phyloP scores from a whole-genome alignment of 92 coral and sea anemone species.

The Siderastrea radians region DNA sequence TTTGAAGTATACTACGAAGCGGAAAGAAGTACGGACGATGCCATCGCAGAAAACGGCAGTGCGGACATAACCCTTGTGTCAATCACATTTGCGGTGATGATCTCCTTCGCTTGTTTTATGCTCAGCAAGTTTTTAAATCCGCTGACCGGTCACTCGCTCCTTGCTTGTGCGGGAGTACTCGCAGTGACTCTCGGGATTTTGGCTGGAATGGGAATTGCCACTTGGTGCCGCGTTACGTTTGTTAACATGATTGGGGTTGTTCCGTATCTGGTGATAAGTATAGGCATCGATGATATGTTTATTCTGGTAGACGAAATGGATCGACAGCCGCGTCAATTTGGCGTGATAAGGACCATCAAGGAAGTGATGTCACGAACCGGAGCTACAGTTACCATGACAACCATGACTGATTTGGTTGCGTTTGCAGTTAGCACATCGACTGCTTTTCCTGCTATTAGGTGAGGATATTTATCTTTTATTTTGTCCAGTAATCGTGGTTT shows the following conservation, averaged over 20 bases:
- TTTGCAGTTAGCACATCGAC: conserved; percentile 94
- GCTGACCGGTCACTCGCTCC: conserved; percentile 88
- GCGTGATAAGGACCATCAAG: conserved; percentile 81
- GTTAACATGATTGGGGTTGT: conserved; percentile 83
- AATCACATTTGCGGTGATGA: conserved; percentile 79
- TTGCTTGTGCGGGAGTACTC: conserved; percentile 82
- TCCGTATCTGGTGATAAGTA: conserved; percentile 81
- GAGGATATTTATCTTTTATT: neutral
- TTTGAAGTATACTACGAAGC: conserved; percentile 67
- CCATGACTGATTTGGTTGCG: conserved; percentile 92
- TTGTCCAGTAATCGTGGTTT: neutral
- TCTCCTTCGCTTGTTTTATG: conserved; percentile 81
- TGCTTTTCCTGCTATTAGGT: conserved; percentile 77
- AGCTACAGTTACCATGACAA: conserved; percentile 96
- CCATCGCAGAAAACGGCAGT: conserved; percentile 79
- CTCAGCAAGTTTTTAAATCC: conserved; percentile 83
- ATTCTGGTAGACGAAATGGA: conserved; percentile 92
- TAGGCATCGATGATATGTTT: conserved; percentile 94
- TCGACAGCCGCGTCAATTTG: conserved; percentile 68
- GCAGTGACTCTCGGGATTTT: conserved; percentile 90
- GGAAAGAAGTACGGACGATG: conserved; percentile 85
- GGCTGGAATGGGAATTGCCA: conserved; percentile 85
- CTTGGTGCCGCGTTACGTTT: conserved; percentile 68
- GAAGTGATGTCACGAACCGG: conserved; percentile 92
- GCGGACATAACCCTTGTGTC: conserved; percentile 76